These are phyloP conservation scores for Amitus sp. DNA, from an alignment of 2,888 invertebrate genomes.

Conservation along the genomic window DNA sequence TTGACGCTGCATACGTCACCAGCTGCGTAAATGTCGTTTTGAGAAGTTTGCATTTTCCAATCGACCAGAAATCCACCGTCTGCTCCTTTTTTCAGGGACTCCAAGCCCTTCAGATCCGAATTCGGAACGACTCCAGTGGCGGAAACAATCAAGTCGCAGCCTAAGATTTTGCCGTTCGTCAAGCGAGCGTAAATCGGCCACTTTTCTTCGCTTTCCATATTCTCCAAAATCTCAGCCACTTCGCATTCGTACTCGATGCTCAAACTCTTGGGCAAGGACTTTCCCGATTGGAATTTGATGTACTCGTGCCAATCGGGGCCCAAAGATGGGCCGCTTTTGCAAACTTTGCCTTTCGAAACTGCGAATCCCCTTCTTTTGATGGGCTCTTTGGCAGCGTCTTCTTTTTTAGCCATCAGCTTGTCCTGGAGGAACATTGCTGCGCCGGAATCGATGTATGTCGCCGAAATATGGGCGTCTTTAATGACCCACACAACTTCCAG, in stretches of 20 bases:
- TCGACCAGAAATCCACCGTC: slow-evolving; percentile 91
- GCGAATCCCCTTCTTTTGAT: slow-evolving; percentile 75
- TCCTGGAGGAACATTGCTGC: slow-evolving; percentile 89
- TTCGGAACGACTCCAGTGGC: slow-evolving; percentile 92
- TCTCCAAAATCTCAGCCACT: slow-evolving; percentile 71
- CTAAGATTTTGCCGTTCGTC: slow-evolving; percentile 76
- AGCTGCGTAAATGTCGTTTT: slow-evolving; percentile 87
- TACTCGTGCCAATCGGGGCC: slow-evolving; percentile 96
- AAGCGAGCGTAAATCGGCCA: slow-evolving; percentile 81
- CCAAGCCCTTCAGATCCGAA: slow-evolving; percentile 70
- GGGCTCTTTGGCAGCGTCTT: slow-evolving; percentile 6
- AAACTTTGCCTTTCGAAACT: slow-evolving; percentile 67
- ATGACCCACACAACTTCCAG: slow-evolving; percentile 93
- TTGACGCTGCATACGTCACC: slow-evolving; percentile 92
- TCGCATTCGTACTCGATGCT: slow-evolving; percentile 66
- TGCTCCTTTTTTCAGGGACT: slow-evolving; percentile 67
- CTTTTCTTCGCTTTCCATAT: slow-evolving; percentile 58
- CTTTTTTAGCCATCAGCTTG: slow-evolving; percentile 52
- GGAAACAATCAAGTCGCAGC: slow-evolving; percentile 92
- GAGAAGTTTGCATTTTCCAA: slow-evolving; percentile 84
- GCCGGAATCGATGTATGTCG: slow-evolving; percentile 95
- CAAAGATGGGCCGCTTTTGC: slow-evolving; percentile 84
- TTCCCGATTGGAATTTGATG: slow-evolving; percentile 71
- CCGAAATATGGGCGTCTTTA: slow-evolving; percentile 90
- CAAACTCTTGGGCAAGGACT: slow-evolving; percentile 64